Evolutionary conservation across 2,113 vertebrate species (phyloP), one percentile per base, ranked within the genome.

Genomic region (Phasianus colchicus): DNA sequence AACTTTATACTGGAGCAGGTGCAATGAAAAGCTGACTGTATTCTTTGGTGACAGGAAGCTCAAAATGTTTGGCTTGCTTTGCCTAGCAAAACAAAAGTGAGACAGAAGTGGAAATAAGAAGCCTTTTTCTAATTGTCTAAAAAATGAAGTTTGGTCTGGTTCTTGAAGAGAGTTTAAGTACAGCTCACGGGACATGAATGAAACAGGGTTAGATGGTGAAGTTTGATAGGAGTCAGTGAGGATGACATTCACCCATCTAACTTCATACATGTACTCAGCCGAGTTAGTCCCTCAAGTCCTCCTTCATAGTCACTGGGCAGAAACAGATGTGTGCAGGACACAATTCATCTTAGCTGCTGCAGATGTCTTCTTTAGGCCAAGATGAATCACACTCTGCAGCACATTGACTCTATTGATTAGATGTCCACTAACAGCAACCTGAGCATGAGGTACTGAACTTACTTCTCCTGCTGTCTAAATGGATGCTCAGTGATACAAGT

Each of bases 1-100:
- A 96, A 95, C 95, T 84, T 96, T 96, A 96, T 88, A 93, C 96
- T 3, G 0, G 80, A 95, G 95, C 95, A 96, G 95, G 96, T 96
- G 95, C 92, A 75, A 73, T 7, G 1, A 73, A 95, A 96, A 88
- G 65, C 93, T 95, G 95, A 57, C 86, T 84, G 86, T 73, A 67
- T 86, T 81, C 83, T 94, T 95, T 92, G 70, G 80, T 94, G 86
- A 84, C 92, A 86, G 83, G 86, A 83, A 79, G 21, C 76, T n/a
- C 3, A 67, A 80, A 47, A 88, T 76, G 93, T 91, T 92, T 88
- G 61, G 45, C 93, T 96, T 90, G 52, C 61, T 95, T 71, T 94
- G 90, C 90, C 86, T 67, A 64, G 61, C 76, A 81, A 94, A 95
- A 92, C 76, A 90, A 43, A 94, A 72, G 38, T 40, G 73, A 88